phyloP scores from a whole-genome alignment of 1,140 invertebrate genomes.

The Microplitis demolitor region DNA sequence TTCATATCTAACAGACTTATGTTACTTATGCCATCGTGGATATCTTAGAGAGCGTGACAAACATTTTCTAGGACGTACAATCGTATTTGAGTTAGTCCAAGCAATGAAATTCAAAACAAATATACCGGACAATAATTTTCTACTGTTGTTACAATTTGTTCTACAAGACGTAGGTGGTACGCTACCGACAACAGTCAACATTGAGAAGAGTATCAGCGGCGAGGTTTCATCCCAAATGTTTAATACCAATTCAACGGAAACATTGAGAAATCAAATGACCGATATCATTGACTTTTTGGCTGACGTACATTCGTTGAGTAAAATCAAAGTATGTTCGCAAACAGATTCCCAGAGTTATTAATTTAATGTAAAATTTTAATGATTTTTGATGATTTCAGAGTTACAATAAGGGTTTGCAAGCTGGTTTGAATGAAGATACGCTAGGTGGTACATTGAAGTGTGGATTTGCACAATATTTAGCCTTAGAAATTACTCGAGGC shows the following conservation, averaged over 20 bases:
- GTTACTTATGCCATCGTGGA: conserved; percentile 84
- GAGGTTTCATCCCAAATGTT: conserved; percentile 64
- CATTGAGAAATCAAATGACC: conserved; percentile 87
- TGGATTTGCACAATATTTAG: conserved; percentile 92
- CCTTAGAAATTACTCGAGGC: conserved; percentile 88
- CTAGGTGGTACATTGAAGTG: conserved; percentile 94
- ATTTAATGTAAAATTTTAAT: background rate
- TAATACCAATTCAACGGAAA: conserved; percentile 89
- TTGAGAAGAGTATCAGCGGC: conserved; percentile 61
- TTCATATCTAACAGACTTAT: conserved; percentile 84
- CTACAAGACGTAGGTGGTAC: conserved; percentile 85
- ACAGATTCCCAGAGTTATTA: conserved; percentile 17
- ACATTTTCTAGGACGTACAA: conserved; percentile 83
- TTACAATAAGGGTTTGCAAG: conserved; percentile 77
- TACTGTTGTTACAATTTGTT: conserved; percentile 87
- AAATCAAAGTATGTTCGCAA: conserved; percentile 81
- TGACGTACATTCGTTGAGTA: conserved; percentile 95
- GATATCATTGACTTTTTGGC: conserved; percentile 95
- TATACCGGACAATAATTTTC: conserved; percentile 92
- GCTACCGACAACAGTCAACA: conserved; percentile 68
- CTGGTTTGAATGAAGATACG: conserved; percentile 92
- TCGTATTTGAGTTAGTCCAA: conserved; percentile 93
- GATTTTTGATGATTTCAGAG: conserved; percentile 65
- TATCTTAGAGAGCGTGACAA: conserved; percentile 94
- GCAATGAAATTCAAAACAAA: conserved; percentile 93